A percentile compares a stretch with the other conserved stretches of the same genome.
These are phyloP conservation scores for Argya squamiceps DNA, from an alignment of 2,797 vertebrate species.

Conservation along the genomic window DNA sequence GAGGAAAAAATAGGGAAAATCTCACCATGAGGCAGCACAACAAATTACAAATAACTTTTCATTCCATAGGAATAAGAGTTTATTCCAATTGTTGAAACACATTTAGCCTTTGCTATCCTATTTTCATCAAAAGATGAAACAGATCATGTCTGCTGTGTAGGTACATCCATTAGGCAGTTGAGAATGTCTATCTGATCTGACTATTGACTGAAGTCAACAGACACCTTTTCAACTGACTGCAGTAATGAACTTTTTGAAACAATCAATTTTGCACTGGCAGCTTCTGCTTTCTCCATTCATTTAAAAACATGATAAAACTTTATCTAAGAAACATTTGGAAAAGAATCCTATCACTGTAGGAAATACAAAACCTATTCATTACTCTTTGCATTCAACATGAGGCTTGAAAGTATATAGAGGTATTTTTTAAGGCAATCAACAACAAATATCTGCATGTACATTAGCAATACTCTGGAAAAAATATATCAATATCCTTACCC, in stretches of 20 bases:
- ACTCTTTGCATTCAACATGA: neutral
- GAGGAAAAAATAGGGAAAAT: neutral
- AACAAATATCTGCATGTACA: neutral
- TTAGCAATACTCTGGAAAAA: neutral
- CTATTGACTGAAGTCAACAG: neutral
- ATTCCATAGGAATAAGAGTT: neutral
- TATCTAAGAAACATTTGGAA: neutral
- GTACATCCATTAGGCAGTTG: neutral
- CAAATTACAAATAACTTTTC: neutral
- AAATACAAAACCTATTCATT: neutral
- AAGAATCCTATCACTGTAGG: neutral
- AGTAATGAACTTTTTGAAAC: neutral
- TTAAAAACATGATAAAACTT: neutral
- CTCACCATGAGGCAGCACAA: neutral
- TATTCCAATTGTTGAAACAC: neutral
- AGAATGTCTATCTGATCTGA: neutral
- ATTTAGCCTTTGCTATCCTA: neutral
- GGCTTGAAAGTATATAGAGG: neutral
- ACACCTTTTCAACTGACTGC: neutral
- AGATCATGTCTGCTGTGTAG: neutral
- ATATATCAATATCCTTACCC: constrained; percentile 82
- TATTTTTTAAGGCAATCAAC: neutral
- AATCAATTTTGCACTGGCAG: neutral
- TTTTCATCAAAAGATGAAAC: neutral
- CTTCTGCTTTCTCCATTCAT: neutral